Conservation (phyloP, 2,888 invertebrate species). For the Dichetophora obliterata region DNA sequence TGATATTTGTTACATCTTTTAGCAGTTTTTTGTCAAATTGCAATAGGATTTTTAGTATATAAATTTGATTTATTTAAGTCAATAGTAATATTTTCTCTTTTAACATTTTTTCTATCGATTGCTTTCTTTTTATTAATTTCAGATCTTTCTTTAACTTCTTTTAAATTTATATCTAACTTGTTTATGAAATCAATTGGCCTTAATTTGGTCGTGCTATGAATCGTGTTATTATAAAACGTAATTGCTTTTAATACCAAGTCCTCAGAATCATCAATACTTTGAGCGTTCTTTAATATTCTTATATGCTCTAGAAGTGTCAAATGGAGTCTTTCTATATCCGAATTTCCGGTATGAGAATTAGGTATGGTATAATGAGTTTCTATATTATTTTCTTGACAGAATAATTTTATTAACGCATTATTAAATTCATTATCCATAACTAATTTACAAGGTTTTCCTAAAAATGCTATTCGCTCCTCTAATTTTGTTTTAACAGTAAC, state of each 20-base stretch:
- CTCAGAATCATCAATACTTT: slow-evolving; percentile 19
- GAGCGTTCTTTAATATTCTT: slow-evolving; percentile 32
- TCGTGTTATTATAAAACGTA: slow-evolving; percentile 36
- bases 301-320: slow-evolving; percentile 37
- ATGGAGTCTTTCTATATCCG: slow-evolving; percentile 35
- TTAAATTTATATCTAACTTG: slow-evolving; percentile 29
- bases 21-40: slow-evolving; percentile 32
- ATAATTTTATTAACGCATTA: slow-evolving; percentile 42
- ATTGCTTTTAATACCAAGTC: slow-evolving; percentile 31
- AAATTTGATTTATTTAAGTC: slow-evolving; percentile 20
- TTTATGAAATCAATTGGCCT: slow-evolving; percentile 40
- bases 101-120: background rate
- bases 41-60: slow-evolving; percentile 21
- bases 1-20: slow-evolving; percentile 34
- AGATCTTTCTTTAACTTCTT: slow-evolving; percentile 14
- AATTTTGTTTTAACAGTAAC: slow-evolving; percentile 41
- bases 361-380: too few relatives aligned
- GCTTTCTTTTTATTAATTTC: slow-evolving; percentile 2
- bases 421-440: slow-evolving; percentile 47
- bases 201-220: slow-evolving; percentile 37
- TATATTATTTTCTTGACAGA: slow-evolving; percentile 43
- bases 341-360: slow-evolving; percentile 45
- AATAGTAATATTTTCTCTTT: slow-evolving; percentile 13
- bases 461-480: slow-evolving; percentile 38
- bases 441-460: slow-evolving; percentile 37